These are phyloP conservation scores for Cephus cinctus DNA, from an alignment of 1,140 invertebrate genomes.

Conservation along the genomic window DNA sequence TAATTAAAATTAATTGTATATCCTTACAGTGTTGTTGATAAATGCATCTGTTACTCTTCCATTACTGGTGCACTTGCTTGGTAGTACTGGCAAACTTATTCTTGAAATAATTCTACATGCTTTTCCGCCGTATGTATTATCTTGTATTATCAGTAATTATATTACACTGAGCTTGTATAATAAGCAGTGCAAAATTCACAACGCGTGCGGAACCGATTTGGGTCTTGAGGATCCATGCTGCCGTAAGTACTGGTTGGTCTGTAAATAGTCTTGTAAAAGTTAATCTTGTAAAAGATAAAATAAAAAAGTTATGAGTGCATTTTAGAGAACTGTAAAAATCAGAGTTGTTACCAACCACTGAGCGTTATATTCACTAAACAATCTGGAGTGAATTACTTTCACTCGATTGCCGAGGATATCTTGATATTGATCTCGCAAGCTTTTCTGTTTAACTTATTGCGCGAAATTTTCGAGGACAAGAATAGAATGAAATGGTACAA, in stretches of 20 bases:
- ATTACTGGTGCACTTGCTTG: constrained; percentile 10
- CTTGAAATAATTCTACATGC: constrained; percentile 19
- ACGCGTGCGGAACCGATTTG: constrained; percentile 23
- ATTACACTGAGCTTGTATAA: constrained; percentile 24
- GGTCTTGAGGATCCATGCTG: constrained; percentile 30
- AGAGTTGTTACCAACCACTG: constrained; percentile 16
- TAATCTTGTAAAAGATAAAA: background rate
- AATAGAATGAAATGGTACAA: constrained; percentile 20
- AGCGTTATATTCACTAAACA: constrained; percentile 18
- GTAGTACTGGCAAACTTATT: constrained; percentile 6
- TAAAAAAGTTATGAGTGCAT: background rate
- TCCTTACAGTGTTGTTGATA: constrained; percentile 19
- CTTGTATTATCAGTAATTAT: constrained; percentile 27
- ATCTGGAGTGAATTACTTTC: constrained; percentile 13
- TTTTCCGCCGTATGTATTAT: constrained; percentile 22
- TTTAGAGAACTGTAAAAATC: constrained; percentile 3
- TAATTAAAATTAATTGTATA: background rate
- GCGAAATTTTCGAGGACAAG: constrained; percentile 20
- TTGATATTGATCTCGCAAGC: constrained; percentile 18
- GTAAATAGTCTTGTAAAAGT: too few relatives aligned
- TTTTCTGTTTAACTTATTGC: constrained; percentile 9
- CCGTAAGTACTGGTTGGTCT: constrained; percentile 22
- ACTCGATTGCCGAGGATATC: constrained; percentile 23
- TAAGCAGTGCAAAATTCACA: constrained; percentile 14
- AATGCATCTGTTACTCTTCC: constrained; percentile 24